A percentile compares a stretch with the other conserved stretches of the same genome.
These are phyloP conservation scores for Iselma pallidipennis DNA, from an alignment of 2,888 invertebrate genomes.

Conservation along the genomic window DNA sequence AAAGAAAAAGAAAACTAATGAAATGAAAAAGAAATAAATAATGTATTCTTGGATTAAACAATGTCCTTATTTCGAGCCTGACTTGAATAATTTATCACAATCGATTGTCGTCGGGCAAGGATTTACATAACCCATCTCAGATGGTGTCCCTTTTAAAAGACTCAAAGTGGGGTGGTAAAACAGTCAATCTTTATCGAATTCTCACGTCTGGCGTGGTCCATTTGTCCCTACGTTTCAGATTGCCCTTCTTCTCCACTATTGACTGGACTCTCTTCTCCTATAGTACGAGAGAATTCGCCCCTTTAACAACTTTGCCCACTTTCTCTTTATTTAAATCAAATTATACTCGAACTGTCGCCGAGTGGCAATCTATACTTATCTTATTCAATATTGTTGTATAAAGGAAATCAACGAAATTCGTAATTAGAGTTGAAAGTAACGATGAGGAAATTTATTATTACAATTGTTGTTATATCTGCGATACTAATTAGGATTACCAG, in stretches of 20 bases:
- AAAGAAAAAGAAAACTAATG: neutral
- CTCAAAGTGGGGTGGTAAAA: constrained; percentile 42
- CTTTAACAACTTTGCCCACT: constrained; percentile 42
- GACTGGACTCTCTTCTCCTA: neutral
- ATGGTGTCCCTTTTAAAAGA: constrained; percentile 23
- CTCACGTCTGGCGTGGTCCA: constrained; percentile 52
- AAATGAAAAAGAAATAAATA: neutral
- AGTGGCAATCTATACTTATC: neutral
- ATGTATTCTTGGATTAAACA: constrained; percentile 7
- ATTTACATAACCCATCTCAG: constrained; percentile 15
- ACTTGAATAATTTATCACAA: constrained; percentile 6
- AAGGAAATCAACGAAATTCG: neutral
- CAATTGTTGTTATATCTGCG: neutral
- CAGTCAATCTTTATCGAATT: constrained; percentile 53
- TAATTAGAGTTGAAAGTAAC: neutral
- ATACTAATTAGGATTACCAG: neutral
- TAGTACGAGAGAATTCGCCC: constrained; percentile 27
- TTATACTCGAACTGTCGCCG: constrained; percentile 48
- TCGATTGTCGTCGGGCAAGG: constrained; percentile 4
- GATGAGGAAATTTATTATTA: neutral
- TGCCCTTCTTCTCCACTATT: constrained; percentile 37
- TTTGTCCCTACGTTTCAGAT: constrained; percentile 50
- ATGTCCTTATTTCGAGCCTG: constrained; percentile 6
- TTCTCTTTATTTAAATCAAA: constrained; percentile 57
- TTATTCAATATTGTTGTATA: neutral